A percentile compares a stretch with the other conserved stretches of the same genome.
These are phyloP conservation scores for Eupeodes corollae DNA, from an alignment of 1,140 invertebrate species.

Conservation along the genomic window DNA sequence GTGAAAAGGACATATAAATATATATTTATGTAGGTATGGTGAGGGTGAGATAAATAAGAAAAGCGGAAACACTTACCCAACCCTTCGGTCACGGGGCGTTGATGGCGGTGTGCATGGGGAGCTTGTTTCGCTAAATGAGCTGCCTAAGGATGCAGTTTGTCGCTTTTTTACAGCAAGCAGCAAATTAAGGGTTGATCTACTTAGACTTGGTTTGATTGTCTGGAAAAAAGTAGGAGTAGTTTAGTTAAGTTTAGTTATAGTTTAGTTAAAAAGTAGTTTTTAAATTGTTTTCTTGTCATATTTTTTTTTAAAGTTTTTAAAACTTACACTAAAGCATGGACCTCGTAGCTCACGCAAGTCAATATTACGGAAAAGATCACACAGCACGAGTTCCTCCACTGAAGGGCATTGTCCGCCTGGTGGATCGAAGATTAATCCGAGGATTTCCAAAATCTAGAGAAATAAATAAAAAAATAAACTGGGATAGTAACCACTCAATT, in stretches of 20 bases:
- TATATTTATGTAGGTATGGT: too few relatives aligned
- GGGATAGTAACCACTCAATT: too few relatives aligned
- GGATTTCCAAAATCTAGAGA: conserved; percentile 64
- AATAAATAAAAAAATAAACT: conserved; percentile 5
- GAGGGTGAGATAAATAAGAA: background rate
- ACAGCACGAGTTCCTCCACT: conserved; percentile 65
- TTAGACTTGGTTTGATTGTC: conserved; percentile 37
- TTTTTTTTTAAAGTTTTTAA: background rate
- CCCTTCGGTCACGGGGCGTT: conserved; percentile 33
- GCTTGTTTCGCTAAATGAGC: conserved; percentile 34
- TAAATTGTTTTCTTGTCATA: background rate
- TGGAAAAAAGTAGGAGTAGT: conserved; percentile 3
- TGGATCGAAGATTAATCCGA: conserved; percentile 69
- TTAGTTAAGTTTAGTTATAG: background rate
- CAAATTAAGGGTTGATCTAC: conserved; percentile 32
- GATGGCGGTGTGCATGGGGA: conserved; percentile 36
- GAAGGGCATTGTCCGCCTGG: conserved; percentile 51
- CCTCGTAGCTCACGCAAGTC: conserved; percentile 74
- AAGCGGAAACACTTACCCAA: conserved; percentile 23
- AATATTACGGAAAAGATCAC: conserved; percentile 76
- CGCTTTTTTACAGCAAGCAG: conserved; percentile 35
- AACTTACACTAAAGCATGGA: conserved; percentile 45
- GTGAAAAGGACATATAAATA: too few relatives aligned
- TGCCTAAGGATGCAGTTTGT: conserved; percentile 33
- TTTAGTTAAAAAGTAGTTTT: background rate